Conservation (phyloP, 1,140 invertebrate genomes). For the Lepeophtheirus salmonis region DNA sequence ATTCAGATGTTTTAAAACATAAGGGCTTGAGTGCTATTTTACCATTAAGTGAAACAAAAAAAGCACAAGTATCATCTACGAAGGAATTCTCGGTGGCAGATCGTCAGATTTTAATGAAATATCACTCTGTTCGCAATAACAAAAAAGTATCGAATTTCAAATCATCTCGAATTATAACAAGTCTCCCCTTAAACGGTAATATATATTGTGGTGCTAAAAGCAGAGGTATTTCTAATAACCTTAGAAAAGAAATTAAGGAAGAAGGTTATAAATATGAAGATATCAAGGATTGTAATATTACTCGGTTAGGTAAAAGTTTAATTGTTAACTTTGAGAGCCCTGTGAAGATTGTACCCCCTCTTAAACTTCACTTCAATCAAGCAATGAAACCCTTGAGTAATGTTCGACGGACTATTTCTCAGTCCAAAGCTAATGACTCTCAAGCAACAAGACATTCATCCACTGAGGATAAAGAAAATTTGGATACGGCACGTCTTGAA, state of each 20-base stretch:
- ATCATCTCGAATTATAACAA: background rate
- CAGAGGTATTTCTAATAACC: background rate
- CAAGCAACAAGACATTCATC: background rate
- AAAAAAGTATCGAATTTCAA: background rate
- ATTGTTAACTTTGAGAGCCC: background rate
- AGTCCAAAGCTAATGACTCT: background rate
- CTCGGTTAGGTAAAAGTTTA: conserved; percentile 7
- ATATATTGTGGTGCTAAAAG: conserved; percentile 6
- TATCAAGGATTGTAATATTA: background rate
- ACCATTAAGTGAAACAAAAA: no score
- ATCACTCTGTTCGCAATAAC: background rate
- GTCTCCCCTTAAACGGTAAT: background rate
- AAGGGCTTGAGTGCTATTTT: background rate
- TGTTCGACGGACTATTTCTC: background rate
- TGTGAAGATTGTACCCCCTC: no score
- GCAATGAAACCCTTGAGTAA: background rate
- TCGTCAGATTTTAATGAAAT: background rate
- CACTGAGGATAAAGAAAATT: conserved; percentile 1
- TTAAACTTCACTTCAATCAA: background rate
- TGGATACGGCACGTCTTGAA: no score
- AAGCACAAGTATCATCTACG: no score
- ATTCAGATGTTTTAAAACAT: background rate
- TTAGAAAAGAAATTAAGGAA: conserved; percentile 15
- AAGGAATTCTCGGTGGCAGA: background rate
- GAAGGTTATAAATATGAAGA: background rate